These are phyloP conservation scores for Lutjanus argentimaculatus DNA, from an alignment of 2,797 vertebrate species.

Conservation along the genomic window DNA sequence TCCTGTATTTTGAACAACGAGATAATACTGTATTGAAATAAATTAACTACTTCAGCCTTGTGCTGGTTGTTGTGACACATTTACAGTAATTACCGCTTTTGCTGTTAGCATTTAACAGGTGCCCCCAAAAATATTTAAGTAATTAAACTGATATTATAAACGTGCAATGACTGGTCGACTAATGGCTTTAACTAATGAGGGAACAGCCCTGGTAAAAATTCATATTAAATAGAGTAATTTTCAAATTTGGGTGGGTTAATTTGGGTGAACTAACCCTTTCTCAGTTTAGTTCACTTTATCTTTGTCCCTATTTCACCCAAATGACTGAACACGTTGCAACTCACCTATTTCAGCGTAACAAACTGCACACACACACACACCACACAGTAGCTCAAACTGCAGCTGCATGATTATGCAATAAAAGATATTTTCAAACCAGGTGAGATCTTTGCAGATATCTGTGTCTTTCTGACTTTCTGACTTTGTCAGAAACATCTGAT, in stretches of 20 bases:
- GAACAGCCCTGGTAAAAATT: neutral
- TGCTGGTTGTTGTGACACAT: too few relatives aligned
- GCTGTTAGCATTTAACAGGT: too few relatives aligned
- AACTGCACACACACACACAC: neutral
- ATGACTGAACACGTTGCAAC: neutral
- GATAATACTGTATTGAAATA: too few relatives aligned
- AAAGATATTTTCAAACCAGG: neutral
- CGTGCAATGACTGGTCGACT: too few relatives aligned
- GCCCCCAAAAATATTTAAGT: too few relatives aligned
- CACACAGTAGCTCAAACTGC: constrained; percentile 1
- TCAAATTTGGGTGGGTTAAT: neutral
- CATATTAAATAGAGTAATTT: neutral
- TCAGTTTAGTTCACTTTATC: neutral
- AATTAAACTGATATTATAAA: too few relatives aligned
- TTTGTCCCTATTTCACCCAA: constrained; percentile 20
- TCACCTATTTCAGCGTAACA: constrained; percentile 3
- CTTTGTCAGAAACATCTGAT: neutral
- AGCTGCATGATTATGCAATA: neutral
- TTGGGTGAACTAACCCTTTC: constrained; percentile 8
- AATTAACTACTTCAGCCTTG: too few relatives aligned
- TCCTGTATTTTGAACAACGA: too few relatives aligned
- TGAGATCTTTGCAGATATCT: neutral
- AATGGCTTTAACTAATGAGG: too few relatives aligned
- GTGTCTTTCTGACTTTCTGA: neutral
- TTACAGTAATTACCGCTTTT: too few relatives aligned